Base-by-base conservation (phyloP, 1,140 invertebrate genomes). In the Lordiphosa stackelbergi region DNA sequence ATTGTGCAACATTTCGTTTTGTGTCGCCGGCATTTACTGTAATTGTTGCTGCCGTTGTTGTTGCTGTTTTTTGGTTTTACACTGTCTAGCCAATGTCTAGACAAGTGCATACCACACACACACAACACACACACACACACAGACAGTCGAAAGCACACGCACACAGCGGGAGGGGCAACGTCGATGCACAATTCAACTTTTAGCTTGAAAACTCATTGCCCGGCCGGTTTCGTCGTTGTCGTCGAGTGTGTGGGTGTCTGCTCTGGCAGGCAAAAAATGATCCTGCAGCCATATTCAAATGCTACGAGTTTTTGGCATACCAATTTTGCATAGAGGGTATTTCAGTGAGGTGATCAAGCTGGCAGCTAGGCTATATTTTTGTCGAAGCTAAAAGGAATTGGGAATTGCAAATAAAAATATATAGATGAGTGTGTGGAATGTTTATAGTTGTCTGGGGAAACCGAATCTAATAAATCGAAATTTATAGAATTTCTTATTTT, bases 21-120 rank as follows among this genome's bases (percentile, higher is more conserved):
- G 74, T 79, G 74, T 79, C 74, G 73, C 65, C 70, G 73, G 74
- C 74, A 77, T 74, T 77, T 78, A 64, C 66, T 75, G 68, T 81
- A 75, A 77, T 81, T 81, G 75, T 78, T 81, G 66, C 61, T 54
- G 61, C 43, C 19, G 48, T 36, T 38, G 3, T 46, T 36, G 49
- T 63, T 66, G 74, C 60, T 70, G 61, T 72, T 77, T 68, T 81
- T 84, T 69, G 69, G 75, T 68, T 77, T 85, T 85, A 85, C 75
- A 85, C 81, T 85, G 81, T 85, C 81, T 85, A 85, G 81, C 75
- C 81, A 73, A 73, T 72, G 81, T 85, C 81, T 85, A 85, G 81
- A 85, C 81, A 81, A 81, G 66, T 75, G 83, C 72, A 85, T 75
- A 77, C 81, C 83, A 85, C 74, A 77, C 71, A 83, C 71, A 69